Base-by-base conservation (phyloP, 2,797 vertebrate genomes). In the Heliangelus exortis region DNA sequence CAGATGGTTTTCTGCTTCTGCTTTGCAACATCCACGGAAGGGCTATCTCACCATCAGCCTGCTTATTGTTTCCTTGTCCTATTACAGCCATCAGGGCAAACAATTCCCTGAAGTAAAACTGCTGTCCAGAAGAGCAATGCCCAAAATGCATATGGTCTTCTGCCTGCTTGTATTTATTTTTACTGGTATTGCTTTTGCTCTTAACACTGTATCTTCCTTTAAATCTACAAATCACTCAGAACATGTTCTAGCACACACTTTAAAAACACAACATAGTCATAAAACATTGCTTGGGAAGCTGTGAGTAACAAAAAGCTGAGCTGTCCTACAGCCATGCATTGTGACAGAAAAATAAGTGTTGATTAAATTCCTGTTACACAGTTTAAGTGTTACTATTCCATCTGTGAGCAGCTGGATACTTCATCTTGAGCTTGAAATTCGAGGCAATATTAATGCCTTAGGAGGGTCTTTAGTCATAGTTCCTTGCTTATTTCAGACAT, bases 401-500 rank as follows among this genome's bases (percentile, higher is more conserved):
- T 13, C 76, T 86, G 66, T 65, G 84, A 94, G 63, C 26, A 72
- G 55, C n/a, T 6, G 72, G 69, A 75, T 73, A 23, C 45, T 92
- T 95, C 89, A 94, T 81, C 62, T 7, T 57, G 48, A 67, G 51
- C 36, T 81, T 84, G 34, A 45, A 83, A 92, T 93, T 81, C 72
- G 53, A 87, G 80, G 80, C 67, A 89, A 53, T 50, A 50, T 31
- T 55, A 87, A 69, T 78, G 84, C 89, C 88, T 94, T 84, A 66
- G 75, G 94, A 90, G 13, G 25, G 65, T 59, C 55, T 94, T 95
- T 79, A 90, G 75, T 89, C 91, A 92, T 66, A 78, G n/a, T 13
- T 72, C 79, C 28, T 63, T 68, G 41, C 45, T 93, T 87, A 41
- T 73, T 87, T 85, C 59, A 81, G 36, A 89, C 82, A 33, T 51